Evolutionary conservation across 2,113 vertebrate genomes (phyloP).

Genomic region (Tinamus guttatus): DNA sequence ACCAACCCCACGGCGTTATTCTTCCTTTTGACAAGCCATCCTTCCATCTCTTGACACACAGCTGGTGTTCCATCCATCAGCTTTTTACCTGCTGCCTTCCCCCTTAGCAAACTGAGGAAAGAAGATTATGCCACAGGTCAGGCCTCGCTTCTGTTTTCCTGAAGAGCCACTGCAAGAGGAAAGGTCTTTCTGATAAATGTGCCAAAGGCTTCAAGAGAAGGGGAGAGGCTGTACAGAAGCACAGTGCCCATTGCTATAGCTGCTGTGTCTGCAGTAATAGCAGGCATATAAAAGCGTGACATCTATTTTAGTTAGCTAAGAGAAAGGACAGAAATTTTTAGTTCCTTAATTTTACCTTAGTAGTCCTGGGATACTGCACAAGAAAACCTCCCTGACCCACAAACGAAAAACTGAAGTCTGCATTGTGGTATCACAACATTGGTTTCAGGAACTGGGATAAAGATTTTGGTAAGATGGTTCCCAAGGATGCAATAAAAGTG

Average conservation of each 20-base stretch:
- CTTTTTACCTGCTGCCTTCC: background rate
- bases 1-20: background rate
- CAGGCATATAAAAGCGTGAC: too few species aligned
- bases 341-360: background rate
- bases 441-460: background rate
- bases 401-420: background rate
- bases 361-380: background rate
- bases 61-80: background rate
- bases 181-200: background rate
- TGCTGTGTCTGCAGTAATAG: background rate
- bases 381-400: background rate
- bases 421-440: background rate
- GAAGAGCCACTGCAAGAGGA: rapidly evolving
- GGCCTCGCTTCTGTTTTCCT: background rate
- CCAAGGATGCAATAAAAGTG: background rate
- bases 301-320: background rate
- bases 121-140: background rate
- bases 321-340: background rate
- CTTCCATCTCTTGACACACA: background rate
- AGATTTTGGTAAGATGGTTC: background rate
- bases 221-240: background rate
- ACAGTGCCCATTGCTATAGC: background rate
- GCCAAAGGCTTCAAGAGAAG: background rate
- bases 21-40: background rate
- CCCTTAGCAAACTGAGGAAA: background rate